Percentiles rank a stretch among this genome's conserved stretches.
These are phyloP conservation scores for Sinella curviseta DNA, from an alignment of 1,140 invertebrate genomes.

Conservation along the genomic window DNA sequence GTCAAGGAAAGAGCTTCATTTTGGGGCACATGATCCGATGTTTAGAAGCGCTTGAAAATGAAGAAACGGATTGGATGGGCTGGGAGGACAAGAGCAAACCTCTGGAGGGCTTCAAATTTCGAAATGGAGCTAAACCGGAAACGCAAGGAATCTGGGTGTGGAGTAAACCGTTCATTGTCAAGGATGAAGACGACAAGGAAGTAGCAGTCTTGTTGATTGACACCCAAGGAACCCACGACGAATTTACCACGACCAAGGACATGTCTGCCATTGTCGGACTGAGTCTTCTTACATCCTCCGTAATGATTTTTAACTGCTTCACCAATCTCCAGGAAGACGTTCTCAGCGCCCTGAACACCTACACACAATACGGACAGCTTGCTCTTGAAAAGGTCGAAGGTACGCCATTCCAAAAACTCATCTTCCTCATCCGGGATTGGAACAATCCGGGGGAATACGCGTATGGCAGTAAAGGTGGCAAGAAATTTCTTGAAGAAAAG, in stretches of 20 bases:
- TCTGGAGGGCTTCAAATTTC: conserved; percentile 57
- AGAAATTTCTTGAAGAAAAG: conserved; percentile 31
- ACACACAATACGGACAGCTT: conserved; percentile 28
- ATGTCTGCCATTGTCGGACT: conserved; percentile 67
- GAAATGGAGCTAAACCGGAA: conserved; percentile 62
- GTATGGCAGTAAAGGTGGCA: conserved; percentile 35
- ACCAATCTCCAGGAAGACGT: conserved; percentile 63
- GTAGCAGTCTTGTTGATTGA: conserved; percentile 66
- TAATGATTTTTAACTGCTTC: conserved; percentile 61
- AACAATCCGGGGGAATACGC: conserved; percentile 34
- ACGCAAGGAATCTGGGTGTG: conserved; percentile 65
- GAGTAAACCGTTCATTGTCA: conserved; percentile 62
- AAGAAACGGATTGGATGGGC: conserved; percentile 57
- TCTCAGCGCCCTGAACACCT: conserved; percentile 46
- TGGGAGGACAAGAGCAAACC: conserved; percentile 53
- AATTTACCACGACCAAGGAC: conserved; percentile 63
- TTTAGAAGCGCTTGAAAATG: conserved; percentile 30
- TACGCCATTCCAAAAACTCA: conserved; percentile 37
- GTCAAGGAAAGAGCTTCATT: conserved; percentile 32
- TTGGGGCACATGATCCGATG: conserved; percentile 30
- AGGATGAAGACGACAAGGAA: conserved; percentile 52
- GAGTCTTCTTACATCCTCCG: conserved; percentile 56
- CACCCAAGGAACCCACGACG: conserved; percentile 71
- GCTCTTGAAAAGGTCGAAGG: not conserved
- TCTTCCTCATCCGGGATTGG: conserved; percentile 45